Conservation (phyloP, 2,888 invertebrate species). For the Caprella mutica region DNA sequence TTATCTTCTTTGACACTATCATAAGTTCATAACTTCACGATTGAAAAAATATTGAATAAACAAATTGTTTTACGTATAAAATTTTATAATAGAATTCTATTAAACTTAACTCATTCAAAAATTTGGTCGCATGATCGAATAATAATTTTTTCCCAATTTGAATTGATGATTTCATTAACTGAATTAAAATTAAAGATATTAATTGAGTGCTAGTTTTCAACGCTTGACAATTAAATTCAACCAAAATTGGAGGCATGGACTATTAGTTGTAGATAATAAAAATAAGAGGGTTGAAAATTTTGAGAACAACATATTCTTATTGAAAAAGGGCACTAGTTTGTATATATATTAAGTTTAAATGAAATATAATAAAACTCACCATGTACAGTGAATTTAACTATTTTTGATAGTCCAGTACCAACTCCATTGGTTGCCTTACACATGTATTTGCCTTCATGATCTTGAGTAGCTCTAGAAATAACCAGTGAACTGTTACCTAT, state of each 20-base stretch:
- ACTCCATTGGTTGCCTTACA: conserved; percentile 94
- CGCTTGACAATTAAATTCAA: no score
- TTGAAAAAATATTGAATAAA: no score
- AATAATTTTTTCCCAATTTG: no score
- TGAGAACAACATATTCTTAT: background rate
- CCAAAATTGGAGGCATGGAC: background rate
- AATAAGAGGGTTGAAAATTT: background rate
- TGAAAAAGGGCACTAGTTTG: background rate
- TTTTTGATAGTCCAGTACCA: conserved; percentile 85
- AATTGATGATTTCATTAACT: no score
- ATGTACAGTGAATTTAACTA: conserved; percentile 84
- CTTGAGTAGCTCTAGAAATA: conserved; percentile 79
- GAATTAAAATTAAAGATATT: no score
- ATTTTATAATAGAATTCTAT: no score
- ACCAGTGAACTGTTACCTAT: conserved; percentile 77
- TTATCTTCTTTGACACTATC: no score
- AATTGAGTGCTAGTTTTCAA: no score
- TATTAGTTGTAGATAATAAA: background rate
- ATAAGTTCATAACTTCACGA: no score
- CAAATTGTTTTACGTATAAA: no score
- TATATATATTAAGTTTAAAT: background rate
- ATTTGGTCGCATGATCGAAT: no score
- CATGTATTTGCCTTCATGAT: conserved; percentile 85
- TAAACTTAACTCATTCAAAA: no score
- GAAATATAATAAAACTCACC: conserved; percentile 47